Evolutionary conservation across 2,797 vertebrate species (phyloP), one percentile per base, ranked within the genome.

Genomic region (Columba guinea): DNA sequence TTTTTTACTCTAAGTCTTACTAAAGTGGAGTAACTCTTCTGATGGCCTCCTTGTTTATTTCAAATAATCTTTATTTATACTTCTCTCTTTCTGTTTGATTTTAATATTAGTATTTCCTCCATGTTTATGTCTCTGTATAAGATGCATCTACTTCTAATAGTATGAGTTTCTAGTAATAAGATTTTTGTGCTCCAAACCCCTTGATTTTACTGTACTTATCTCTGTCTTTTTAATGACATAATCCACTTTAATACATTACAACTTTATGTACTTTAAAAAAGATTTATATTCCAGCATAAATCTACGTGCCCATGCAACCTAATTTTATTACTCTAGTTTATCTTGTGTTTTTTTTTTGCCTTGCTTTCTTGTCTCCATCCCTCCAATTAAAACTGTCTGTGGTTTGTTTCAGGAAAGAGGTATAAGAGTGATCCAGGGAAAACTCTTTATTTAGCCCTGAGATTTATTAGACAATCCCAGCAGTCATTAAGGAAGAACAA

Each of bases 331-430:
- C 5, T 78, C 6, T 78, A 34, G 8, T 78, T 92, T 87, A 32
- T 63, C 52, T 52, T 82, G 17, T 23, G 4, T 11, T 82, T 93
- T 92, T 93, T 92, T 96, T 70, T 44, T 80, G 22, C 35, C 15
- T 87, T 87, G 13, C 11, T 89, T 85, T 77, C 68, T 93, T 82
- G 59, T 93, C 62, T 91, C 83, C n/a, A 58, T 59, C 35, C 95
- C 51, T 79, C 55, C 85, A 86, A 59, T 88, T 95, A 93, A 75
- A 90, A 75, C 9, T 35, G 32, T 52, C 73, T 95, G 51, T 69
- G 56, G 28, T 41, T 81, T 86, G 20, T 64, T 94, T 92, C 60
- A 63, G 30, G 34, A 53, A 90, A 79, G 65, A 78, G 13, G 59
- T 76, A 30, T n/a, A 75, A 48, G 17, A 8, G 11, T 1, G 14